A percentile compares a stretch with the other conserved stretches of the same genome.
phyloP scores from a whole-genome alignment of 1,140 invertebrate genomes.

The Doryteuthis pealeii region DNA sequence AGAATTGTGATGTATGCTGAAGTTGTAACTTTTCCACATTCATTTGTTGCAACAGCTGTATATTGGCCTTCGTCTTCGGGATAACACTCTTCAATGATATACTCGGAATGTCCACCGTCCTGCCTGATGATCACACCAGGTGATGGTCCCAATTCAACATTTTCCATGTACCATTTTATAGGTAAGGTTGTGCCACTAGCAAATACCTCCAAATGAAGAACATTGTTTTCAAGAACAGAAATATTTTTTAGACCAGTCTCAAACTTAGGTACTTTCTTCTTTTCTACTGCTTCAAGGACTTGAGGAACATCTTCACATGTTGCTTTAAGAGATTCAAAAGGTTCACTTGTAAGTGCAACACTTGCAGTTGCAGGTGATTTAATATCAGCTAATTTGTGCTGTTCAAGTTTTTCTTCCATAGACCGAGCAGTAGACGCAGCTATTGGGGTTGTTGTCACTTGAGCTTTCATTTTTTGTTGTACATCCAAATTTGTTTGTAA shows the following conservation, averaged over 20 bases:
- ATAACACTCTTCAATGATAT: conserved; percentile 52
- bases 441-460: conserved; percentile 16
- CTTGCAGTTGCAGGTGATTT: conserved; percentile 5
- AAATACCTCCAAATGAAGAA: conserved; percentile 45
- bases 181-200: conserved; percentile 47
- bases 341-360: background rate
- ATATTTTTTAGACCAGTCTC: conserved; percentile 47
- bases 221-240: conserved; percentile 46
- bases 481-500: conserved; percentile 12
- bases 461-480: conserved; percentile 19
- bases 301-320: conserved; percentile 20
- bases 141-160: conserved; percentile 43
- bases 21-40: conserved; percentile 49
- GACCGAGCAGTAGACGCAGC: background rate
- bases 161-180: conserved; percentile 54
- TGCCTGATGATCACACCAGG: conserved; percentile 50
- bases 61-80: conserved; percentile 58
- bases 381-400: conserved; percentile 8
- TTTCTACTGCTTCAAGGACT: conserved; percentile 21
- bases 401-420: conserved; percentile 7
- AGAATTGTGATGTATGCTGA: conserved; percentile 53
- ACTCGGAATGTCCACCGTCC: conserved; percentile 38
- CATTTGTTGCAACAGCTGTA: conserved; percentile 50
- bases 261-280: conserved; percentile 49
- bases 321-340: conserved; percentile 15